Evolutionary conservation across 1,140 invertebrate genomes (phyloP).

Genomic region (Tenebrio molitor): DNA sequence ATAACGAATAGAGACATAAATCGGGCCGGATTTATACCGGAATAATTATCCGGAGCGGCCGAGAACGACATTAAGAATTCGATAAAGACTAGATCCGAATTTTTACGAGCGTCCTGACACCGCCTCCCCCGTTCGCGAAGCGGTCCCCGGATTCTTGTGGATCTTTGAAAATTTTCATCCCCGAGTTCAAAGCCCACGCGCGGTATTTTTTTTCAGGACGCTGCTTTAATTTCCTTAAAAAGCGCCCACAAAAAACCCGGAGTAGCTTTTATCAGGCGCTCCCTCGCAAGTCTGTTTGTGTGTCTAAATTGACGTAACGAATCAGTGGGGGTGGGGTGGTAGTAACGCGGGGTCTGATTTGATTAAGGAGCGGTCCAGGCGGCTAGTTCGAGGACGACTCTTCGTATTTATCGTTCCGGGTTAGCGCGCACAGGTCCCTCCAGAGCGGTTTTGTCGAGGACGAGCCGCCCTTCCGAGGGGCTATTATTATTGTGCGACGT

Average conservation of each 20-base stretch:
- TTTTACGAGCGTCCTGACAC: no score
- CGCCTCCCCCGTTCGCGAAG: no score
- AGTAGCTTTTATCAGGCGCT: not conserved
- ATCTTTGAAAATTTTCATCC: no score
- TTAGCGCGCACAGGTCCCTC: not conserved
- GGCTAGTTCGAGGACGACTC: not conserved
- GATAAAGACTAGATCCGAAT: no score
- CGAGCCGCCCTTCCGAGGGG: not conserved
- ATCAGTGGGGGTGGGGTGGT: not conserved
- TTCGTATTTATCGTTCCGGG: not conserved
- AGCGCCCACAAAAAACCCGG: not conserved
- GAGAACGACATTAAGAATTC: no score
- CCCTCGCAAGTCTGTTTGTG: not conserved
- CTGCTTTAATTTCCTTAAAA: not conserved
- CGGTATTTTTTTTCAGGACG: no score
- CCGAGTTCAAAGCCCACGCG: no score
- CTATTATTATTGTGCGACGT: constrained; percentile 27
- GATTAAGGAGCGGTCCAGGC: not conserved
- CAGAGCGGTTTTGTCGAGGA: not conserved
- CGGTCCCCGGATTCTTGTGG: no score
- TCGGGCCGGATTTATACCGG: not conserved
- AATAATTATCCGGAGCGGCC: not conserved
- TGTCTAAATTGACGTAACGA: not conserved
- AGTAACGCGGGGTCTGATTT: not conserved
- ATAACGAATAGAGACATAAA: not conserved